Conservation (phyloP, 2,797 vertebrate species). For the Pygocentrus nattereri region DNA sequence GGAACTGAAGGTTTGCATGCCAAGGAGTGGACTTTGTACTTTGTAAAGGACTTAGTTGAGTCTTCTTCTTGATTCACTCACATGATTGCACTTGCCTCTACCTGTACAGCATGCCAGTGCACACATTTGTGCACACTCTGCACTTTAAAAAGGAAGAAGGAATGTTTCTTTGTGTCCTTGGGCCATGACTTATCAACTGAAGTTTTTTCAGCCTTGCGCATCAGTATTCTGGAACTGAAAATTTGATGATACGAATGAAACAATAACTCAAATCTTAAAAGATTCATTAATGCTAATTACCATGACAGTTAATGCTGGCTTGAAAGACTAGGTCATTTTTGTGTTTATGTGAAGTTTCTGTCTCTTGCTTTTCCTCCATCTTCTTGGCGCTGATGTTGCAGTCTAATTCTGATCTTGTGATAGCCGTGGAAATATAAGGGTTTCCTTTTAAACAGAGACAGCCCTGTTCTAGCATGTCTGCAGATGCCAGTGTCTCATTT, state of each 20-base stretch:
- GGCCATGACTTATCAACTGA: constrained; percentile 6
- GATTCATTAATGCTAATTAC: neutral
- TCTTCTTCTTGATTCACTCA: neutral
- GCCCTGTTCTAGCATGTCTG: constrained; percentile 34
- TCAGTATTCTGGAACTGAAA: neutral
- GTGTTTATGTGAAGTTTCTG: neutral
- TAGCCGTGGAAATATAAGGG: neutral
- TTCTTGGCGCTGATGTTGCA: neutral
- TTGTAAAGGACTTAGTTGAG: neutral
- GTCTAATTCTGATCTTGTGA: constrained; percentile 18
- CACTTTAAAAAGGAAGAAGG: neutral
- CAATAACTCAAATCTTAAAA: neutral
- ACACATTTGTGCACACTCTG: neutral
- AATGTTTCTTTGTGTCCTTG: constrained; percentile 8
- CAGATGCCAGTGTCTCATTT: constrained; percentile 1
- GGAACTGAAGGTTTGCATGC: neutral
- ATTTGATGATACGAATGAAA: neutral
- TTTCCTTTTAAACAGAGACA: constrained; percentile 10
- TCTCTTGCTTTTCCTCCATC: neutral
- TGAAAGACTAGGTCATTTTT: neutral
- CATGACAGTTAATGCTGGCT: neutral
- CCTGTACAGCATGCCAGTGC: constrained; percentile 30
- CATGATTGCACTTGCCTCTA: constrained; percentile 51
- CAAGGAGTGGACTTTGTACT: neutral
- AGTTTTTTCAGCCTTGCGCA: neutral